Conservation (phyloP, 2,797 vertebrate genomes). For the Harpagifer antarcticus region DNA sequence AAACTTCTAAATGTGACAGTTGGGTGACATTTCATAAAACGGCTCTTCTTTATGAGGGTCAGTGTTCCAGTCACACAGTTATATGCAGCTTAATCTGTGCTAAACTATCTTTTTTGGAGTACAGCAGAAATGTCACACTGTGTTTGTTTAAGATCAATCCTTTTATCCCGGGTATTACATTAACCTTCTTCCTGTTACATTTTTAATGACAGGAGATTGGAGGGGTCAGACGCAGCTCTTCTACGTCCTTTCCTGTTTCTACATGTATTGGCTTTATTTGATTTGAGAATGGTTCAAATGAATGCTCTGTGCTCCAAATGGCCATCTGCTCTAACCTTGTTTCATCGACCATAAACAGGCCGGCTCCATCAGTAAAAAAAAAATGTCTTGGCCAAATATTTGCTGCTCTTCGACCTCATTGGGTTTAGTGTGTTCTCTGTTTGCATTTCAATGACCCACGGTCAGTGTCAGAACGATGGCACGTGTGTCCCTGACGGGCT, state of each 20-base stretch:
- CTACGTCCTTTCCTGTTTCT: constrained; percentile 32
- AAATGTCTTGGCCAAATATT: constrained; percentile 84
- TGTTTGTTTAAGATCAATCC: constrained; percentile 34
- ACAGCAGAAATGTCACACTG: constrained; percentile 22
- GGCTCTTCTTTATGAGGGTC: constrained; percentile 21
- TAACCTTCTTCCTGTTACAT: constrained; percentile 54
- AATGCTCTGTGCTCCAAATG: constrained; percentile 32
- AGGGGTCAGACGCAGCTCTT: constrained; percentile 19
- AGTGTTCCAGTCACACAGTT: constrained; percentile 23
- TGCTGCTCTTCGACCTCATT: constrained; percentile 84
- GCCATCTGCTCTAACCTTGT: constrained; percentile 81
- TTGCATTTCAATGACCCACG: constrained; percentile 84
- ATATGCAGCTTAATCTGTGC: background rate
- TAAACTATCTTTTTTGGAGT: constrained; percentile 10
- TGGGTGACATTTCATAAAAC: constrained; percentile 42
- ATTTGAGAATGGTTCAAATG: constrained; percentile 63
- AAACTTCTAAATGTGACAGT: constrained; percentile 41
- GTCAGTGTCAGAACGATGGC: constrained; percentile 81
- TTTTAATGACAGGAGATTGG: constrained; percentile 70
- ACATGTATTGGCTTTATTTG: constrained; percentile 85
- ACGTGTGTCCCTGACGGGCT: constrained; percentile 85
- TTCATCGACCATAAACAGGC: constrained; percentile 77
- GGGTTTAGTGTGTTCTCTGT: constrained; percentile 81
- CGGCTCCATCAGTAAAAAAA: constrained; percentile 74
- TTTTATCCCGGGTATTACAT: constrained; percentile 1